Base-by-base conservation (phyloP, 2,113 vertebrate genomes). In the Pica pica region DNA sequence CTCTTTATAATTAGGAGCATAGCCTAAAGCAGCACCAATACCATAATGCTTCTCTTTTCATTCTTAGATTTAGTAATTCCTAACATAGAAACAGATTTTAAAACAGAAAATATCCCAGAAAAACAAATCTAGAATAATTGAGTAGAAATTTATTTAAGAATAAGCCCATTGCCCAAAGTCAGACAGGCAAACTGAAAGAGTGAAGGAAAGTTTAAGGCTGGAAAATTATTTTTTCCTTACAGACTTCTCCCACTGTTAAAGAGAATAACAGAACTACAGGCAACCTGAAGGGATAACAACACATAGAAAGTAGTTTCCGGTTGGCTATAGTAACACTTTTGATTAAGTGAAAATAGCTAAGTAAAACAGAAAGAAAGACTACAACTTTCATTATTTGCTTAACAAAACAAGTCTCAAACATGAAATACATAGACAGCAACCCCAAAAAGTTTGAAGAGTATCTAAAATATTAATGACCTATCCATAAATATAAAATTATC, bases 391-490 rank as follows among this genome's bases (percentile, higher is more conserved):
- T 52, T 41, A 81, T 82, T 19, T 84, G 53, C 79, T 47, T 70
- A 74, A 92, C 21, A 92, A 94, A 94, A 47, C 15, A 70, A 88
- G 24, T 47, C 21, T 46, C 31, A 86, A 95, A 55, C 10, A 60
- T 23, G 26, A 95, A 91, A 76, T 80, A 89, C 35, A 57, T 4
- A 78, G 60, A 55, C 12, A 81, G 89, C 13, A 91, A 53, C 9
- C 14, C 41, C 49, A 9, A 65, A 68, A 95, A 87, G 23, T 87
- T 44, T 93, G 21, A 87, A 69, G 64, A 94, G 3, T 41, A 61
- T n/a, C 53, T 94, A 69, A 93, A 96, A 89, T 93, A 94, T 94
- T 97, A 77, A 97, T 86, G 57, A 85, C 11, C 20, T 46, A 88
- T 68, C 61, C 44, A 61, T 4, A 83, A 85, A 83, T 19, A 65